Evolutionary conservation across 2,113 vertebrate genomes (phyloP).

Genomic region (Xiphophorus maculatus): DNA sequence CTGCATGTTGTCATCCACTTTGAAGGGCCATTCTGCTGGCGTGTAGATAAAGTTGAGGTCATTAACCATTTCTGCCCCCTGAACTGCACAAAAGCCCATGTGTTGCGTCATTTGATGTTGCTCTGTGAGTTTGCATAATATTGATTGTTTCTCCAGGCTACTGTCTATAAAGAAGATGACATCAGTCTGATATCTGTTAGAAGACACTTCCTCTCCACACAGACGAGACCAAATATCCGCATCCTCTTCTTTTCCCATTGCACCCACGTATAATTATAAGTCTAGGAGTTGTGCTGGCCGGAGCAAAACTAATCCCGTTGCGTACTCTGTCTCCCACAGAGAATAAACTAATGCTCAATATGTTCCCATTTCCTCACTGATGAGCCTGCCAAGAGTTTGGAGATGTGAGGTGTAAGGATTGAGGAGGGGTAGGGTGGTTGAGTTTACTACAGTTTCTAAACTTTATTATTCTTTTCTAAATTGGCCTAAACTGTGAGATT

Average conservation of each 20-base stretch:
- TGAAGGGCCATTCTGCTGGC: conserved; percentile 14
- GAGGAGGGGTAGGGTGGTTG: too few species aligned
- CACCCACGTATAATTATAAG: conserved; percentile 20
- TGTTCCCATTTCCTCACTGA: not conserved
- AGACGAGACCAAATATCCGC: conserved; percentile 50
- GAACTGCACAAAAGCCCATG: conserved; percentile 16
- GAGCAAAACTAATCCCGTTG: not conserved
- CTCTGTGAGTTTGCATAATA: not conserved
- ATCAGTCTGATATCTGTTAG: conserved; percentile 51
- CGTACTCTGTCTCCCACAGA: not conserved
- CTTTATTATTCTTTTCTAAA: not conserved
- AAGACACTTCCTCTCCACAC: conserved; percentile 29
- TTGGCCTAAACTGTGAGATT: not conserved
- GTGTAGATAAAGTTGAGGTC: conserved; percentile 20
- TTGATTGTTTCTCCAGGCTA: conserved; percentile 28
- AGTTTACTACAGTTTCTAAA: not conserved
- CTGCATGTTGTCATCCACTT: conserved; percentile 38
- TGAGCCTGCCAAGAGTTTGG: not conserved
- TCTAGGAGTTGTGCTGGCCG: not conserved
- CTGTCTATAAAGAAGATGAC: conserved; percentile 52
- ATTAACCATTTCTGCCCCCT: conserved; percentile 38
- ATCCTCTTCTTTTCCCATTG: conserved; percentile 14
- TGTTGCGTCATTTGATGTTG: not conserved
- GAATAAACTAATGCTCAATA: not conserved
- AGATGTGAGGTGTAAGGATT: too few species aligned